A percentile compares a stretch with the other conserved stretches of the same genome.
Conservation (phyloP, 2,797 vertebrate species). For the Malacoraja senta region DNA sequence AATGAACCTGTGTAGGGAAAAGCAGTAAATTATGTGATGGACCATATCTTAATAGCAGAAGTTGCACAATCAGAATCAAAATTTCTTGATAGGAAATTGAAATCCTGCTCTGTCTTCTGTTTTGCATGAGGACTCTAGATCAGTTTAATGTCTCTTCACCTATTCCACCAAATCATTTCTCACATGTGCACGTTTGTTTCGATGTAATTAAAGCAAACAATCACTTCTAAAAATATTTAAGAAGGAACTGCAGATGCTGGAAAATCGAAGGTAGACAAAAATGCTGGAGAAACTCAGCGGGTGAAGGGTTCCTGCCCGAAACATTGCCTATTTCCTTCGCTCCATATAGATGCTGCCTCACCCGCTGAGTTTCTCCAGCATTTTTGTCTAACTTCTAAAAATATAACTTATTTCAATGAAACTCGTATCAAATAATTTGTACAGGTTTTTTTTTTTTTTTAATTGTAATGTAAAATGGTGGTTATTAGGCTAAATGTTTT, state of each 20-base stretch:
- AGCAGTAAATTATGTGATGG: not conserved
- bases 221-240: not conserved
- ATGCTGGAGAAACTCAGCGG: too few relatives aligned
- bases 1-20: not conserved
- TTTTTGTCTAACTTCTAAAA: too few relatives aligned
- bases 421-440: not conserved
- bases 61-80: not conserved
- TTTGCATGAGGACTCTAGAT: not conserved
- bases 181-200: not conserved
- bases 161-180: not conserved
- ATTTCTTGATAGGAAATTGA: not conserved
- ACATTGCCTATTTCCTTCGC: too few relatives aligned
- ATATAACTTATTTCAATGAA: not conserved
- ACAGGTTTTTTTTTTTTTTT: not conserved
- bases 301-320: too few relatives aligned
- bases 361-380: too few relatives aligned
- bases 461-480: not conserved
- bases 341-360: too few relatives aligned
- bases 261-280: too few relatives aligned
- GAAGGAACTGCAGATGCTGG: too few relatives aligned
- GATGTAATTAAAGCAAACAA: not conserved
- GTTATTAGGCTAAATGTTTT: not conserved
- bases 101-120: not conserved
- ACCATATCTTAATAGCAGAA: too few relatives aligned
- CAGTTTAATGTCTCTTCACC: not conserved